Evolutionary conservation across 2,888 invertebrate genomes (phyloP), one percentile per base, ranked within the genome.

Genomic region (Mythimna impura): DNA sequence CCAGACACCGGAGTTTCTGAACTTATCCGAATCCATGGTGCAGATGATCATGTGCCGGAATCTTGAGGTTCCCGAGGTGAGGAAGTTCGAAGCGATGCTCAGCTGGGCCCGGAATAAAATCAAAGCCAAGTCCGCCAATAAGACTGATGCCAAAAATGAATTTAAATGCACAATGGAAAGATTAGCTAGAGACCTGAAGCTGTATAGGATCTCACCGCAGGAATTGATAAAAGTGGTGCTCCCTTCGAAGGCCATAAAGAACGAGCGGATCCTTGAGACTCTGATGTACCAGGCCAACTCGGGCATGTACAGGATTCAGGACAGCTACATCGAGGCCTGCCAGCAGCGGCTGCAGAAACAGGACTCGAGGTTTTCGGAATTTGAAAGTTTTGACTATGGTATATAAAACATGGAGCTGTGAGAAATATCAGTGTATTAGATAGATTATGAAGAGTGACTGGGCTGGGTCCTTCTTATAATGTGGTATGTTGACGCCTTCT

Each of bases 111-210:
- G 97, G 78, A 97, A 98, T 93, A 98, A 98, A 94, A 98, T 99
- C 86, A 97, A 98, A 93, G 96, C 97, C 87, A 98, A 98, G 94
- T 97, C 98, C 88, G 97, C 98, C 81, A 95, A 94, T 92, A 98
- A 98, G 96, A 97, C 98, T 92, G 98, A 98, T 93, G 98, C 98
- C 81, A 98, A 98, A 94, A 97, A 98, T 91, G 99, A 99, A 95
- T 99, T 98, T 94, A 98, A 98, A 94, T 98, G 98, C 94, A 98
- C 98, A 87, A 99, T 99, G 99, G 99, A 99, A 91, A 97, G 99
- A 87, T 96, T 99, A 89, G 98, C 98, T 68, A 97, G 98, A 88
- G 99, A 99, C 91, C 96, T 99, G 79, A 99, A 99, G 94, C 96
- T 99, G 78, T 98, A 99, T 90, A 97, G 98, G 91, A 99, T 99